Base-by-base conservation (phyloP, 2,888 invertebrate species). In the Sesia bembeciformis region DNA sequence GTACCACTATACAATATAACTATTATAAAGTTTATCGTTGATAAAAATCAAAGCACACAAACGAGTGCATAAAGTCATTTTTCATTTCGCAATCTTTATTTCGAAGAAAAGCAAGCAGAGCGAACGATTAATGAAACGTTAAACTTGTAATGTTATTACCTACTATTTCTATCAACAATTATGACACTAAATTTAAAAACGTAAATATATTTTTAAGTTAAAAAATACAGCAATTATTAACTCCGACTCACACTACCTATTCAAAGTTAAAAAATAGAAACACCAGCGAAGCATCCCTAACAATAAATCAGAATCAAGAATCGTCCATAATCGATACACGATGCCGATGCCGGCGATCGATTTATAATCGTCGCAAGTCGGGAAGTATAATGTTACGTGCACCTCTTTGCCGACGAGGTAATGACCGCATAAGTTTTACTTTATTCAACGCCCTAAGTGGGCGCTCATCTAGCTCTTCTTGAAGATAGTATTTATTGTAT, bases 281-380 rank as follows among this genome's bases (percentile, higher is more conserved):
- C 23, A 23, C 23, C 52, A 56, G 46, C 8, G 49, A 53, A 52
- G 41, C 52, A 50, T 40, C 54, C 57, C 54, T 4, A 46, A 46
- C 52, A 41, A 71, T 77, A 76, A 77, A 75, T 76, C 74, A 78
- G 69, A 76, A 76, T 78, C 78, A 78, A 80, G 81, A 79, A 83
- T 80, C 74, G 73, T 53, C 67, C 61, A 71, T 82, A 78, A 81
- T 78, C 78, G 77, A 73, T 76, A 71, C 68, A 67, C 65, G 72
- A 67, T 67, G 63, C 64, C 65, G 65, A 64, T 69, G 66, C 68
- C 62, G 70, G 60, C 60, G 62, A 74, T 71, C 78, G 74, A 77
- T 77, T 76, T 77, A 78, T 79, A 76, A 79, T 77, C 72, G 64
- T 63, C 63, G 59, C 55, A 57, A 60, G 61, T 61, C 63, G 69